Evolutionary conservation across 2,113 vertebrate species (phyloP).

Genomic region (Tachysurus vachellii): DNA sequence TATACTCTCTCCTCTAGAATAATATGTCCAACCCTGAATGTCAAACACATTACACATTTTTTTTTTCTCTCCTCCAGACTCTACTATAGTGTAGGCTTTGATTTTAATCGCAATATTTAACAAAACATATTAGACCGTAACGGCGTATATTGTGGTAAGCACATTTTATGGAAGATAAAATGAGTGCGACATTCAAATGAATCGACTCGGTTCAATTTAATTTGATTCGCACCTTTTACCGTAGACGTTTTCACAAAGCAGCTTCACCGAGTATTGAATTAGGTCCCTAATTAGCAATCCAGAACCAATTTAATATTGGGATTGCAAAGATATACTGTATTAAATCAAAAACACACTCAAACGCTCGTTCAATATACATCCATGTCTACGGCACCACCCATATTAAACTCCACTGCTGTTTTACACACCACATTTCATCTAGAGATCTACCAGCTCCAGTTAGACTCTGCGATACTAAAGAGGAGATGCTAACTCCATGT

Average conservation of each 20-base stretch:
- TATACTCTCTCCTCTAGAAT: conserved; percentile 31
- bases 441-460: too few species aligned
- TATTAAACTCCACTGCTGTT: too few species aligned
- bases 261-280: background rate
- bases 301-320: background rate
- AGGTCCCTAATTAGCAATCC: background rate
- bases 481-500: too few species aligned
- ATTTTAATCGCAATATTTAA: background rate
- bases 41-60: conserved; percentile 35
- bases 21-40: conserved; percentile 43
- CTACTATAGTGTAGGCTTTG: background rate
- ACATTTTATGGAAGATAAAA: background rate
- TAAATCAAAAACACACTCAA: too few species aligned
- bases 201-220: background rate
- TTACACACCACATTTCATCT: too few species aligned
- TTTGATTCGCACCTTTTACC: background rate
- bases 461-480: too few species aligned
- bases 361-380: too few species aligned
- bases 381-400: too few species aligned
- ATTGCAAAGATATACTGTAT: background rate
- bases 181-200: background rate
- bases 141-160: background rate
- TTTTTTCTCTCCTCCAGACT: conserved; percentile 10
- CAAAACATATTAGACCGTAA: background rate
- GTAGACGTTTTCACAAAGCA: background rate